Evolutionary conservation across 1,140 invertebrate species (phyloP), one percentile per base, ranked within the genome.

Genomic region (Lithobius niger): DNA sequence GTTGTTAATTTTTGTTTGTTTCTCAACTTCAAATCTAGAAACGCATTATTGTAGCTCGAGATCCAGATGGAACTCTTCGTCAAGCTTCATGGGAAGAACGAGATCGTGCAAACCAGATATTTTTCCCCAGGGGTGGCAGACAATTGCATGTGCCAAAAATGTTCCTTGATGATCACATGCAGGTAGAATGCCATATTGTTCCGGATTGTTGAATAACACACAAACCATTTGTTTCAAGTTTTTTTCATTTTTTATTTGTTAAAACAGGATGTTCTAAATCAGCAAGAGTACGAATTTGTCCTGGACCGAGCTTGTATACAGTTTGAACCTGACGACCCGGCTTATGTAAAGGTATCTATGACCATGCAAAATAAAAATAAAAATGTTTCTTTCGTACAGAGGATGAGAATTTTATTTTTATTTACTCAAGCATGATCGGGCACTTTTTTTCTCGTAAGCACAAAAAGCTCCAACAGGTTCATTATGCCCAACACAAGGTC

Each of bases 281-380:
- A 77, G 58, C 72, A 79, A 51, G 80, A 87, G 62, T 97, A 94
- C 71, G 79, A 83, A 63, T 96, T 92, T 69, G 74, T 98, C 24
- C 69, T 99, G 53, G 88, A 98, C 65, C 71, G 83, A 65, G 85
- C 91, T 0, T 91, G 89, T 64, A 64, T 84, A 2, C 94, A 97
- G 67, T 98, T 89, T 75, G 93, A 99, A 63, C 95, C 96, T 0
- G 84, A 97, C 71, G 84, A 96, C 71, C 73, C 77, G 0, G 73
- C 83, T 16, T 99, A 85, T 68, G 83, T 95, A 45, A 73, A 77
- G 44, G 73, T 78, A 63, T 60, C 64, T 59, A 36, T 36, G n/a
- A n/a, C n/a, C n/a, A n/a, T n/a, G n/a, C n/a, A n/a, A n/a, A n/a
- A n/a, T n/a, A n/a, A n/a, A n/a, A n/a, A n/a, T n/a, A n/a, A n/a